Base-by-base conservation (phyloP, 2,888 invertebrate species). In the Heteropelma amictum region DNA sequence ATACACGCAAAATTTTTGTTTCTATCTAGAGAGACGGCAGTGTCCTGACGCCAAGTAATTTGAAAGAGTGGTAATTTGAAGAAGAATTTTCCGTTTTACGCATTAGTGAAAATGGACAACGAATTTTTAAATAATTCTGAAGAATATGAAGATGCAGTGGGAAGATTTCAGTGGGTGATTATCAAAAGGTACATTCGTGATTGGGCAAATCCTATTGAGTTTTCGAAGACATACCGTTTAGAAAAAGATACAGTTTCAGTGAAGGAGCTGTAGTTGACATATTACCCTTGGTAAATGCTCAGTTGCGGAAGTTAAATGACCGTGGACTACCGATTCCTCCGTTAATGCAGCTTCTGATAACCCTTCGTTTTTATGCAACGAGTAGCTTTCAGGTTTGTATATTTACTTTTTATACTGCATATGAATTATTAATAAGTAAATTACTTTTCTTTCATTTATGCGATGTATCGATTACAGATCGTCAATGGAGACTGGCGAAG, bases 401-500 rank as follows among this genome's bases (percentile, higher is more conserved):
- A 53, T 49, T 49, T 26, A 3, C 23, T 49, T 49, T 26, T 53
- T 2, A 49, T 12, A 17, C 12, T 28, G n/a, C n/a, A 38, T 69
- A 23, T 2, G 7, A 12, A 45, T 10, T 8, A 21, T 21, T 21
- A n/a, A 12, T 21, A 12, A 6, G 19, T 10, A 2, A 45, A 21
- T 45, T 7, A 45, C 1, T 3, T 10, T 45, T 6, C 2, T 21
- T 12, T 12, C 10, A 67, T 65, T 67, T 58, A 14, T 58, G 23
- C 54, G 12, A 5, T 38, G 21, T 38, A n/a, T 60, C 28, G n/a
- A 40, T 51, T 72, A 23, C 35, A 72, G 51, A 58, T 67, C 21
- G 67, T 67, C 60, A 72, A 58, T 65, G 49, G 38, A 65, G 65
- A 65, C 45, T 65, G 65, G 38, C 67, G 72, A 67, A 53, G 60